Evolutionary conservation across 2,113 vertebrate genomes (phyloP).

Genomic region (Erythrolamprus reginae): DNA sequence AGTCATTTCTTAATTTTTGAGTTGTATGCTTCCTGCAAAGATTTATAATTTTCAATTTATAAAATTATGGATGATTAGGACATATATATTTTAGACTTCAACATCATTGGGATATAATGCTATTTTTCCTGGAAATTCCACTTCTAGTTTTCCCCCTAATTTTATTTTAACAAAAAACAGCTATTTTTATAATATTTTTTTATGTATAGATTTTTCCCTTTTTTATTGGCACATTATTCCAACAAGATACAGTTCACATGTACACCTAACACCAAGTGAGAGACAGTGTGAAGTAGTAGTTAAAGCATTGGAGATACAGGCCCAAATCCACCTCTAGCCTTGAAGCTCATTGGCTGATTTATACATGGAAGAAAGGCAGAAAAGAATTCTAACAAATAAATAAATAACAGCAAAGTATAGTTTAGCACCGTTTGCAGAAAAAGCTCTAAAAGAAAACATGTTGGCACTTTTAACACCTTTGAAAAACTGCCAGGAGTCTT

Average conservation of each 20-base stretch:
- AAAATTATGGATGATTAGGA: neutral
- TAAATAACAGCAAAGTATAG: neutral
- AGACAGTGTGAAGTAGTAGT: neutral
- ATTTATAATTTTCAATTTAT: neutral
- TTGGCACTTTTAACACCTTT: neutral
- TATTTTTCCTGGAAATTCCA: neutral
- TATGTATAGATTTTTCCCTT: neutral
- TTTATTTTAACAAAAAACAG: neutral
- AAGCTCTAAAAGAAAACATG: neutral
- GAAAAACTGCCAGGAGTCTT: neutral
- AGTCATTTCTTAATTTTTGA: neutral
- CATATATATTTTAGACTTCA: neutral
- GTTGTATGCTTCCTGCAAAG: neutral
- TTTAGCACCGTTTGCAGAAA: neutral
- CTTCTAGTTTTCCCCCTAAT: neutral
- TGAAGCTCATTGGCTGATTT: neutral
- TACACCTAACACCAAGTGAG: neutral
- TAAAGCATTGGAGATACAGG: neutral
- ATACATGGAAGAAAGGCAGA: neutral
- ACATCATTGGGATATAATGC: neutral
- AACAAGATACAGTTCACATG: neutral
- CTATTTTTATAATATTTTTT: neutral
- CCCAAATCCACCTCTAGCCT: neutral
- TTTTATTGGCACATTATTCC: neutral
- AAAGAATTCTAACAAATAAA: neutral